Base-by-base conservation (phyloP, 2,797 vertebrate genomes). In the Microcaecilia unicolor region DNA sequence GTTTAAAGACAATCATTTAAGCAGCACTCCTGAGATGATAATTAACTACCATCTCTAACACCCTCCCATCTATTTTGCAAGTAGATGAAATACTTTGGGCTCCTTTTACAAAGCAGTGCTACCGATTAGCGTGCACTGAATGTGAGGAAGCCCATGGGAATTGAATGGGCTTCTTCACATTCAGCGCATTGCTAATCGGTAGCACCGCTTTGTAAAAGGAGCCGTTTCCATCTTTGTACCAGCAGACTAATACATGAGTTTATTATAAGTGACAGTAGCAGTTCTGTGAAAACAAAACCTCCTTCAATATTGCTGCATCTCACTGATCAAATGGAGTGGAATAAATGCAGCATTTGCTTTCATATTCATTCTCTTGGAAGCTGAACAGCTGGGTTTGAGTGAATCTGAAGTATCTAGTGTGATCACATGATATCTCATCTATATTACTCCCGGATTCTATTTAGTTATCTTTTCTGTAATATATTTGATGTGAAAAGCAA, bases 321-420 rank as follows among this genome's bases (percentile, higher is more conserved):
- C 37, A 24, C 8, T 35, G n/a, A 44, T 25, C 11, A 33, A 54
- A 37, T 10, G 32, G 36, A n/a, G n/a, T n/a, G n/a, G n/a, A n/a
- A n/a, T n/a, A n/a, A 15, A 5, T 10, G 22, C 10, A 10, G 2
- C 40, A 35, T 35, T 37, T 47, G 18, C 29, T 57, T 38, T 29
- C 36, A 38, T 42, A 22, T 32, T 1, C 5, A 31, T 47, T 32
- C 5, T 42, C 42, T 43, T n/a, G 22, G 17, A 34, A 33, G 34
- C 47, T 54, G 28, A 34, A 18, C 29, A 48, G 17, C 22, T 50
- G 33, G 13, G 27, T 40, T 27, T 8, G 7, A 41, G 13, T 53
- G 32, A 55, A 62, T 60, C n/a, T n/a, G n/a, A n/a, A n/a, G n/a
- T n/a, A n/a, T n/a, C n/a, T n/a, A n/a, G n/a, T n/a, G n/a, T n/a